These are phyloP conservation scores for Platyrinchus mystaceus DNA, from an alignment of 2,797 vertebrate species.

Conservation along the genomic window DNA sequence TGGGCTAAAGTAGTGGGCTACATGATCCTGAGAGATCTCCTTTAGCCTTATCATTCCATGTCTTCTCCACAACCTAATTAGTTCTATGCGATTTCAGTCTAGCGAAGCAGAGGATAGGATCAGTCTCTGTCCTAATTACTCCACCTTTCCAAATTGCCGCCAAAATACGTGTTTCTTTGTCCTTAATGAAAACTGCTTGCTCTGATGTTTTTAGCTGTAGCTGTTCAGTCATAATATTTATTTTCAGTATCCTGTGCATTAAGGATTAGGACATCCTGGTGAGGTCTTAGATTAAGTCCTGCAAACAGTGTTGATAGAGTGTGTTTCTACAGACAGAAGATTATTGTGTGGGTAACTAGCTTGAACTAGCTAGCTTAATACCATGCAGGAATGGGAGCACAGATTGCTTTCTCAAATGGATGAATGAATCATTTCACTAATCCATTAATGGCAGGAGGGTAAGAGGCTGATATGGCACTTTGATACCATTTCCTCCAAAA, in stretches of 20 bases:
- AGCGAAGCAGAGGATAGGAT: not conserved
- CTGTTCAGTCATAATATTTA: not conserved
- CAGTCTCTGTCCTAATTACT: not conserved
- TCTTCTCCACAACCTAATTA: not conserved
- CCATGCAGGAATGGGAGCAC: not conserved
- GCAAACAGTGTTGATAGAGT: not conserved
- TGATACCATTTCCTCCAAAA: conserved; percentile 32
- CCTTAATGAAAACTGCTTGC: not conserved
- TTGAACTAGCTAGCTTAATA: conserved; percentile 25
- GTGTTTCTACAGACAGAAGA: conserved; percentile 9
- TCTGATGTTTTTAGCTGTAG: not conserved
- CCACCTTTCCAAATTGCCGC: not conserved
- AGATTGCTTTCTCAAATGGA: conserved; percentile 39
- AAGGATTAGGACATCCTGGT: conserved; percentile 14
- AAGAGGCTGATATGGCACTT: conserved; percentile 37
- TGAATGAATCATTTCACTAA: conserved; percentile 44
- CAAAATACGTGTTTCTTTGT: not conserved
- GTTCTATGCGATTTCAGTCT: not conserved
- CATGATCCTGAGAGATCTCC: not conserved
- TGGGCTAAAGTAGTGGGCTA: not conserved
- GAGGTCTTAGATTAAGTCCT: not conserved
- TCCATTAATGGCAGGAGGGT: conserved; percentile 40
- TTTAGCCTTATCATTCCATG: not conserved
- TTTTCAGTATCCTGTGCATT: not conserved
- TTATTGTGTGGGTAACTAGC: conserved; percentile 15